Base-by-base conservation (phyloP, 2,888 invertebrate species). In the Cacoxenus indagator region DNA sequence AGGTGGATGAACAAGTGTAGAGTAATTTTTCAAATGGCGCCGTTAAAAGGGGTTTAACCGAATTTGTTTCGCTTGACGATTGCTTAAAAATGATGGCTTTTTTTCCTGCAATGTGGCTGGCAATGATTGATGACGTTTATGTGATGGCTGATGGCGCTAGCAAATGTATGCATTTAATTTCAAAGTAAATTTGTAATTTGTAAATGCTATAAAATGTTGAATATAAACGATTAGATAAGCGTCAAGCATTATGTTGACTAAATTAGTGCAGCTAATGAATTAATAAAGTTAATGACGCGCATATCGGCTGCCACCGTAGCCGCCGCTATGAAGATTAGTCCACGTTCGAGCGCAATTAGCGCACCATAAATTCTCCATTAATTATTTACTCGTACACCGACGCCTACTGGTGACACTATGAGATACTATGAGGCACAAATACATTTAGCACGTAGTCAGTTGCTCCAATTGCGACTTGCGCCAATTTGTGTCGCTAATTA, bases 401-500 rank as follows among this genome's bases (percentile, higher is more conserved):
- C 51, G 51, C 51, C 51, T 51, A 51, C 43, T 43, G n/a, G 8
- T 17, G 24, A 29, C 27, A 17, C 48, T 14, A 14, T 48, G 17
- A 48, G 24, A 19, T 51, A 55, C 54, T 45, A 48, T 6, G 14
- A 14, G 67, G 59, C 65, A 59, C 31, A 45, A 43, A 68, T 51
- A 69, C 51, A 51, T 61, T 48, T 59, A 48, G 68, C 19, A 62
- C 48, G 17, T 14, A 65, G 68, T 69, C 66, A 64, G 14, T 22
- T 22, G 17, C 59, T n/a, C 59, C n/a, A 22, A 64, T 11, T 24
- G 19, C 43, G 61, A 43, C 46, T 27, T 46, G 72, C 69, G 76
- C 74, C 81, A 81, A 83, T 86, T 85, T 83, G 84, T 86, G 85
- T 85, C 85, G 86, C 86, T 86, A 86, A 86, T 86, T 86, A 82